Evolutionary conservation across 2,113 vertebrate genomes (phyloP), one percentile per base, ranked within the genome.

Genomic region (Psilopogon haemacephalus): DNA sequence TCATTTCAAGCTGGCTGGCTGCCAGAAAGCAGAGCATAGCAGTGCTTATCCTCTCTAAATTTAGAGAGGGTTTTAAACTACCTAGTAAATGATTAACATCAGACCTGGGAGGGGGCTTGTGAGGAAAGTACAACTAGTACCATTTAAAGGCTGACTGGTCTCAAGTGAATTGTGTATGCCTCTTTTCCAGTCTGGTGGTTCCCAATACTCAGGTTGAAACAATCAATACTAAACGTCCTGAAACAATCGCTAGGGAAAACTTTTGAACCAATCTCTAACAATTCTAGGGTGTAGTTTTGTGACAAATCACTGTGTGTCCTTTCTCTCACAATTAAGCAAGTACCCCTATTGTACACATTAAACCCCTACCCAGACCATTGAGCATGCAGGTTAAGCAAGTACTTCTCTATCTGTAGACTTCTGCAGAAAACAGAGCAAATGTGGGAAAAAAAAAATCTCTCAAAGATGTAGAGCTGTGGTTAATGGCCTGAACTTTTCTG

Each of bases 1-100:
- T 86, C 27, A 27, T 94, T 97, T 94, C 87, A 88, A 76, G 84
- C 87, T 96, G 88, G 73, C 71, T 94, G 69, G 40, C 71, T 93
- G 90, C 79, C 78, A 86, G 67, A 94, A 91, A 81, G 35, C 52
- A 40, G 58, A 87, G 17, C 71, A 52, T 17, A 37, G 55, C 72
- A 64, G 63, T 84, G 78, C 55, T 93, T 89, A 91, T 90, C 92
- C 58, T 56, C 58, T 56, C 75, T 96, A 95, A 89, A 95, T 90
- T 89, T 60, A 59, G 75, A 84, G 73, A 82, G 54, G 59, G 46
- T 74, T 94, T 89, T 73, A 95, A 69, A 94, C 44, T 70, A 32
- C 50, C 81, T 88, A 64, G 69, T 80, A 68, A 82, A 64, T 91
- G 42, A 94, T 80, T 88, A 89, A 56, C 50, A 54, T 93, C 82